Evolutionary conservation across 2,113 vertebrate genomes (phyloP), one percentile per base, ranked within the genome.

Genomic region (Hiodon alosoides): DNA sequence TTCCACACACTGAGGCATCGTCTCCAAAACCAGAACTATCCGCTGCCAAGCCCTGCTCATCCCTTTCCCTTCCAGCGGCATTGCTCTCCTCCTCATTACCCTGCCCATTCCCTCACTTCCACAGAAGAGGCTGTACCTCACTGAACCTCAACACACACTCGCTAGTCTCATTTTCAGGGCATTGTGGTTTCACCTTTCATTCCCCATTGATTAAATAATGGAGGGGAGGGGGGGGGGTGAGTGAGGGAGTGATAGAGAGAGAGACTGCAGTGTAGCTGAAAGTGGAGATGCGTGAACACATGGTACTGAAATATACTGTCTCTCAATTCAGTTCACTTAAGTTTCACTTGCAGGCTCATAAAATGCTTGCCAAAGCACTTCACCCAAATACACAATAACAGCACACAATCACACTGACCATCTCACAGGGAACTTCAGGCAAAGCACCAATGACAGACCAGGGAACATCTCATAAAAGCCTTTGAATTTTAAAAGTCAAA

Each of bases 221-320:
- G 51, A 17, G 62, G 57, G 17, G 5, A 66, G 67, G 54, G 48
- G 67, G 64, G 67, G 67, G 17, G 48, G 64, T 10, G 64, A 65
- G 31, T 8, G 13, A 9, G 64, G 5, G n/a, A 65, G 7, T 2
- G 17, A 46, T 57, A 71, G 60, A 55, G 69, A 76, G 72, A 82
- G 84, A 87, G 88, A 90, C 74, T 90, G 90, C 91, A 90, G 85
- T 85, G 83, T 89, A 78, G 88, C 76, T 88, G 90, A 90, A 92
- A 92, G 86, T 84, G 83, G 90, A 91, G 87, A 88, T 80, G 88
- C 83, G 83, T 81, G 81, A 72, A 80, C 80, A 89, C 88, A 89
- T 92, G 84, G 87, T 86, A 84, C 66, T 79, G 79, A 85, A 85
- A 89, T 89, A 83, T 75, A 80, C 71, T 64, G 76, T 83, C 83